Evolutionary conservation across 2,113 vertebrate genomes (phyloP).

Genomic region (Stegastes partitus): DNA sequence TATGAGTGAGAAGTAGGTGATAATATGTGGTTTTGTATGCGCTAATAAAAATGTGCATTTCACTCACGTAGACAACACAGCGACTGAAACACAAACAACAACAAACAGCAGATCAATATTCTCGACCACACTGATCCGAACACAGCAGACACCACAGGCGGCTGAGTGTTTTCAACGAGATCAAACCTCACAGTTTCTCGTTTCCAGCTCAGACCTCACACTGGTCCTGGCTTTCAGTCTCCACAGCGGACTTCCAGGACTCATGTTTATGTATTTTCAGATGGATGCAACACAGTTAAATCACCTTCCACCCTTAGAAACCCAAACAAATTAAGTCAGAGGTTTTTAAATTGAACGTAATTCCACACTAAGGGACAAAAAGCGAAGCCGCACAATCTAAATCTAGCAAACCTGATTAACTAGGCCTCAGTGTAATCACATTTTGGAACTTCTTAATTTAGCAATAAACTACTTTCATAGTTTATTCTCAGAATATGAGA

Average conservation of each 20-base stretch:
- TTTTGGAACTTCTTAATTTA: conserved; percentile 50
- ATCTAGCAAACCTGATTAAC: conserved; percentile 13
- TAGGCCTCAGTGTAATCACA: conserved; percentile 5
- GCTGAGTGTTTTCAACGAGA: conserved; percentile 23
- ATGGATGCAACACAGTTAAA: conserved; percentile 12
- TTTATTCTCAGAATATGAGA: conserved; percentile 31
- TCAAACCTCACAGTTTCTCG: conserved; percentile 7
- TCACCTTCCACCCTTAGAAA: conserved; percentile 21
- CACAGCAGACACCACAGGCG: neutral
- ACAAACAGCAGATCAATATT: conserved; percentile 1
- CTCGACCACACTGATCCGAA: neutral
- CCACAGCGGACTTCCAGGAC: conserved; percentile 19
- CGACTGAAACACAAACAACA: conserved; percentile 21
- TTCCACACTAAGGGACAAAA: neutral
- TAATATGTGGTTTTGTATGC: conserved; percentile 3
- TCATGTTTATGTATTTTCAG: conserved; percentile 41
- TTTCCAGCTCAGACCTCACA: conserved; percentile 1
- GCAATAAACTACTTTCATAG: conserved; percentile 36
- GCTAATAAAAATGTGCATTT: conserved; percentile 5
- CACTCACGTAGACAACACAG: neutral
- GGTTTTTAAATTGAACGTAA: conserved; percentile 16
- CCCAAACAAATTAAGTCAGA: conserved; percentile 38
- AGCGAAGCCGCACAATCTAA: neutral
- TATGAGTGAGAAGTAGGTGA: neutral
- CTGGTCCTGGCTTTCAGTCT: conserved; percentile 34